phyloP scores from a whole-genome alignment of 2,797 vertebrate genomes.

The Poeciliopsis infans region DNA sequence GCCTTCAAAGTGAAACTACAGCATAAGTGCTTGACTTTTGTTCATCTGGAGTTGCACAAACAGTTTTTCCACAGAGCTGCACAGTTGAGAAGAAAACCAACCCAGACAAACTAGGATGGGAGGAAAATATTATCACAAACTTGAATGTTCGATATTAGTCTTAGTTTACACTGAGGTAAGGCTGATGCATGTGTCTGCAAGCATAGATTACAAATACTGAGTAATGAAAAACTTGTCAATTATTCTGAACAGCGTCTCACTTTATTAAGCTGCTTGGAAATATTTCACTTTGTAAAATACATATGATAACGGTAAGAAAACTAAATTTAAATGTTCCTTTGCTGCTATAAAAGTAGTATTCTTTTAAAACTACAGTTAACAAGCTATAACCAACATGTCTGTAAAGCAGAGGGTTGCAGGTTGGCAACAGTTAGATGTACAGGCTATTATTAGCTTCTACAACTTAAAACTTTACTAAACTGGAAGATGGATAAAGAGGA shows the following conservation, averaged over 20 bases:
- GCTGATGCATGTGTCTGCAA: neutral
- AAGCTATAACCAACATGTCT: neutral
- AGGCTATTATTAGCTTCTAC: neutral
- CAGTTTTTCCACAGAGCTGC: neutral
- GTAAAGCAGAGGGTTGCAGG: neutral
- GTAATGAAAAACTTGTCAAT: neutral
- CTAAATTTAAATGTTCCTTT: too few relatives aligned
- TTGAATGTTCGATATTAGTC: neutral
- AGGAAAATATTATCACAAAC: neutral
- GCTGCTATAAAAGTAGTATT: neutral
- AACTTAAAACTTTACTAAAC: neutral
- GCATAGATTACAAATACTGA: neutral
- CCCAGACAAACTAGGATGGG: neutral
- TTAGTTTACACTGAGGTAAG: neutral
- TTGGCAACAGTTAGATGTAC: neutral
- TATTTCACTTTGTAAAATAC: neutral
- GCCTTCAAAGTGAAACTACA: slow-evolving; percentile 8
- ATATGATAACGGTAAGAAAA: neutral
- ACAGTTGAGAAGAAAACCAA: slow-evolving; percentile 1
- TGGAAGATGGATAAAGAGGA: neutral
- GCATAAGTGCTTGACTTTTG: slow-evolving; percentile 3
- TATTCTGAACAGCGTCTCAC: neutral
- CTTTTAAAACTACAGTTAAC: neutral
- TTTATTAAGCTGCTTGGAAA: neutral
- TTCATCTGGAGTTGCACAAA: slow-evolving; percentile 2